Conservation (phyloP, 2,797 vertebrate species). For the Cephalopachus bancanus region DNA sequence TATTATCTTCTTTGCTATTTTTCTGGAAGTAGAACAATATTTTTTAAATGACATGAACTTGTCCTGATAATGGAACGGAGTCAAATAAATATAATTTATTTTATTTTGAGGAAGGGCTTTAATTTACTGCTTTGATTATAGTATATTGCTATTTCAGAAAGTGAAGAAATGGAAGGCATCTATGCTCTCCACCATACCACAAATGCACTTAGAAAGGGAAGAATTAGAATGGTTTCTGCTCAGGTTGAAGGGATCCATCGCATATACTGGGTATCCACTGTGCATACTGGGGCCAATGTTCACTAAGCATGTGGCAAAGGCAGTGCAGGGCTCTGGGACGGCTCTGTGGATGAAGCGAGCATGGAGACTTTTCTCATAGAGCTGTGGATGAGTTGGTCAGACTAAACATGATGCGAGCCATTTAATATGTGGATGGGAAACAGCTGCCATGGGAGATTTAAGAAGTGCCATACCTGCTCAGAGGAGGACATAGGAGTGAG, state of each 20-base stretch:
- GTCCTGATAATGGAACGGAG: not conserved
- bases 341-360: not conserved
- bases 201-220: not conserved
- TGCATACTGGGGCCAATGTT: not conserved
- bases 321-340: too few species aligned
- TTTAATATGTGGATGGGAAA: not conserved
- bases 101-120: constrained; percentile 16
- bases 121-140: constrained; percentile 36
- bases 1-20: constrained; percentile 6
- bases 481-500: not conserved
- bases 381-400: not conserved
- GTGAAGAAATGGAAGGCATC: not conserved
- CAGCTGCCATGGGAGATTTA: not conserved
- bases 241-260: not conserved
- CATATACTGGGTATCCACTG: fast-evolving
- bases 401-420: not conserved
- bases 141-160: constrained; percentile 3
- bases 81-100: constrained; percentile 24
- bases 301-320: fast-evolving
- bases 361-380: not conserved
- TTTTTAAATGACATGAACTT: not conserved
- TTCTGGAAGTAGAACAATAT: constrained; percentile 42
- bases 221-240: not conserved
- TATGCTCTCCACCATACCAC: too few species aligned
- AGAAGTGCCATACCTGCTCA: not conserved